These are phyloP conservation scores for Prosapia bicincta DNA, from an alignment of 2,888 invertebrate species.

Conservation along the genomic window DNA sequence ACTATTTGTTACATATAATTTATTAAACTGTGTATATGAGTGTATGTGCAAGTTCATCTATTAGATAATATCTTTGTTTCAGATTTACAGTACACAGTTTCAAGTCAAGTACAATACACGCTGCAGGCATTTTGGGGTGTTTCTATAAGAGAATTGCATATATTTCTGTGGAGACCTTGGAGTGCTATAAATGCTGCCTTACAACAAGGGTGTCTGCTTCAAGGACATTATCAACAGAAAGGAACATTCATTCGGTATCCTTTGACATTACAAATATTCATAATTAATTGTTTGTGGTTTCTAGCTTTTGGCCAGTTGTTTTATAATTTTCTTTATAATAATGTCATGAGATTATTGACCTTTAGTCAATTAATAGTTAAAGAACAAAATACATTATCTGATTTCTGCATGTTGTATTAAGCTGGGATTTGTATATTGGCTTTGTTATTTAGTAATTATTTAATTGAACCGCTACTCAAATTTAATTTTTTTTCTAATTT, in stretches of 20 bases:
- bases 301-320: no score
- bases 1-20: background rate
- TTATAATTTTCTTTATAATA: background rate
- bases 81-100: constrained; percentile 71
- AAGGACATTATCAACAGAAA: constrained; percentile 48
- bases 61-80: constrained; percentile 43
- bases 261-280: constrained; percentile 14
- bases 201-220: constrained; percentile 53
- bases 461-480: no score
- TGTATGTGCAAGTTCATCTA: background rate
- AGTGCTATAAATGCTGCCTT: constrained; percentile 61
- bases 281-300: no score
- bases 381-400: no score
- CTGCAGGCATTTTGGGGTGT: constrained; percentile 76
- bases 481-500: no score
- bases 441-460: no score
- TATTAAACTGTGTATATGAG: background rate
- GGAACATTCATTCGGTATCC: constrained; percentile 41
- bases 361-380: no score
- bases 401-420: no score
- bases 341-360: no score
- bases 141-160: constrained; percentile 69
- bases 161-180: constrained; percentile 72
- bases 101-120: constrained; percentile 72
- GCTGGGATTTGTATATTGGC: no score